These are phyloP conservation scores for Hypotaenidia okinawae DNA, from an alignment of 2,797 vertebrate genomes.

Conservation along the genomic window DNA sequence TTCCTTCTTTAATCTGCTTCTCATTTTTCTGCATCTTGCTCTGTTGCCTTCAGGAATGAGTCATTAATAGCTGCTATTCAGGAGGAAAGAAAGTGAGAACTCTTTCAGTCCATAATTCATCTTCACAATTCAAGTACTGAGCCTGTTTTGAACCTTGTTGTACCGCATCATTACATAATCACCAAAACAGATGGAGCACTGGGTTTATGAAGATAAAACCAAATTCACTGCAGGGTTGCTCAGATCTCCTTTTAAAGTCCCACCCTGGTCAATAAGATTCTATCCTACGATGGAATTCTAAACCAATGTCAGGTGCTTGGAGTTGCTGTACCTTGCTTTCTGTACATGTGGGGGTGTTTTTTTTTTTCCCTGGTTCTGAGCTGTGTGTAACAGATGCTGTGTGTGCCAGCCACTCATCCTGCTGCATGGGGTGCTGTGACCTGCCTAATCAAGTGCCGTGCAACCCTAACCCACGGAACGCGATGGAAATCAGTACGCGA, in stretches of 20 bases:
- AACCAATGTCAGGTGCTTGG: background rate
- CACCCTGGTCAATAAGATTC: background rate
- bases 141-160: background rate
- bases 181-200: background rate
- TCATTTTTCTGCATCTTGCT: background rate
- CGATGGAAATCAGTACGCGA: background rate
- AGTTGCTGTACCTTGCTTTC: background rate
- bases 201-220: background rate
- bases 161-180: background rate
- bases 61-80: conserved; percentile 3
- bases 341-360: rapidly evolving
- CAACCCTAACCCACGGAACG: rapidly evolving
- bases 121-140: background rate
- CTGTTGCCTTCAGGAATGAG: background rate
- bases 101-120: conserved; percentile 50
- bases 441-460: background rate
- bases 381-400: background rate
- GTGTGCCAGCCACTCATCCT: background rate
- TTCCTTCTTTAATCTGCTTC: conserved; percentile 17
- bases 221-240: background rate
- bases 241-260: no score
- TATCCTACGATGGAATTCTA: background rate
- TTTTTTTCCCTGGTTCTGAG: background rate
- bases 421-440: background rate
- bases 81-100: conserved; percentile 20